phyloP scores from a whole-genome alignment of 2,797 vertebrate genomes.

The Alfaro cultratus region DNA sequence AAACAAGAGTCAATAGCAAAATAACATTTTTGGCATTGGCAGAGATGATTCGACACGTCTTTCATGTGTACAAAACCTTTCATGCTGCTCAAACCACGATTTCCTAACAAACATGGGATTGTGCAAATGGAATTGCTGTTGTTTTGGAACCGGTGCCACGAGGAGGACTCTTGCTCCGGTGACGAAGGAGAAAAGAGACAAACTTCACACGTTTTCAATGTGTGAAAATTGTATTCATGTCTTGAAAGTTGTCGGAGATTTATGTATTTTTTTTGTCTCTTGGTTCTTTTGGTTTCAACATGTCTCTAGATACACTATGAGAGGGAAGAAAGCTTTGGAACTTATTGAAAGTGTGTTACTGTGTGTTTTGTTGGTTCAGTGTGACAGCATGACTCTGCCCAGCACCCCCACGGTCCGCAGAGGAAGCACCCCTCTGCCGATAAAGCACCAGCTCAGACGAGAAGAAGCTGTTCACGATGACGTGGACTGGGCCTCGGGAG shows the following conservation, averaged over 20 bases:
- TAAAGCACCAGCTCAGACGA: slow-evolving; percentile 87
- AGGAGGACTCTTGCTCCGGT: background rate
- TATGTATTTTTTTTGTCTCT: background rate
- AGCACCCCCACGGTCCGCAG: slow-evolving; percentile 80
- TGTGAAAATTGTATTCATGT: background rate
- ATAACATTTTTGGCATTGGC: background rate
- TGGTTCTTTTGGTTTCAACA: background rate
- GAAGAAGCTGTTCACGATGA: slow-evolving; percentile 85
- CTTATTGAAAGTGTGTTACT: background rate
- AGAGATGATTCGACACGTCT: background rate
- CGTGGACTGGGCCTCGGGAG: slow-evolving; percentile 78
- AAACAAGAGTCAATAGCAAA: background rate
- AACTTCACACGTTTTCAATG: background rate
- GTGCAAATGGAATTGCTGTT: background rate
- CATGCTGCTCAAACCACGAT: background rate
- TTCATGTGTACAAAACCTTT: background rate
- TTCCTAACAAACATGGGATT: background rate
- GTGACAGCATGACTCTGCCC: slow-evolving; percentile 81
- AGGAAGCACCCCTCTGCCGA: slow-evolving; percentile 89
- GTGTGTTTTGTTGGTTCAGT: slow-evolving; percentile 38
- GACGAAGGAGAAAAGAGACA: background rate
- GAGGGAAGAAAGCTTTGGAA: background rate
- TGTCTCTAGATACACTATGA: background rate
- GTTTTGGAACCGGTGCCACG: background rate
- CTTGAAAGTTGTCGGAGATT: background rate